Evolutionary conservation across 2,113 vertebrate genomes (phyloP).

Genomic region (Hirundichthys speculiger): DNA sequence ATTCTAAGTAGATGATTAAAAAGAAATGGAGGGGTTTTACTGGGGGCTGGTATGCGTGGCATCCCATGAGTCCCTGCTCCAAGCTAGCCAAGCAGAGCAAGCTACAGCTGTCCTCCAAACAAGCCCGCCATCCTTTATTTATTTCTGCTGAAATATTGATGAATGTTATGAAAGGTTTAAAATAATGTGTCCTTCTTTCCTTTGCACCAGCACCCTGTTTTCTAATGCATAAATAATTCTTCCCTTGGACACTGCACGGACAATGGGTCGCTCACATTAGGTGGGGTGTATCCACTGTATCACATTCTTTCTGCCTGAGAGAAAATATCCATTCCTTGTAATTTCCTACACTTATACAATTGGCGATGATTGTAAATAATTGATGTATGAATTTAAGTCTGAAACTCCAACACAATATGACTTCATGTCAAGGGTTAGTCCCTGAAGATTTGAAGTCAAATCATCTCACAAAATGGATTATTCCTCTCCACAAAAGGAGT

Average conservation of each 20-base stretch:
- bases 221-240: slow-evolving; percentile 99
- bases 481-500: slow-evolving; percentile 78
- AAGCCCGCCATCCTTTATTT: slow-evolving; percentile 99
- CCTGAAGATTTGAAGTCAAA: slow-evolving; percentile 94
- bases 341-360: slow-evolving; percentile 99
- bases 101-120: slow-evolving; percentile 99
- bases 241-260: slow-evolving; percentile 82
- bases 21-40: slow-evolving; percentile 99
- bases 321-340: slow-evolving; percentile 97
- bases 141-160: slow-evolving; percentile 99
- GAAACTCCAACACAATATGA: slow-evolving; percentile 99
- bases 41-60: slow-evolving; percentile 88
- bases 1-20: slow-evolving; percentile 99
- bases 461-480: slow-evolving; percentile 95
- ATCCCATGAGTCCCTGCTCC: slow-evolving; percentile 89
- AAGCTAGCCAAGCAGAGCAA: slow-evolving; percentile 89
- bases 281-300: slow-evolving; percentile 91
- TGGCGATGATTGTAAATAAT: slow-evolving; percentile 96
- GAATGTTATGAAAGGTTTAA: slow-evolving; percentile 99
- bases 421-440: slow-evolving; percentile 99
- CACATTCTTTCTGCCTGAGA: slow-evolving; percentile 99
- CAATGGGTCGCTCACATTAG: slow-evolving; percentile 88
- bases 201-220: slow-evolving; percentile 87
- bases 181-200: slow-evolving; percentile 95
- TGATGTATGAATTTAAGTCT: slow-evolving; percentile 99